Evolutionary conservation across 2,888 invertebrate genomes (phyloP).

Genomic region (Tetrapedia diversipes): DNA sequence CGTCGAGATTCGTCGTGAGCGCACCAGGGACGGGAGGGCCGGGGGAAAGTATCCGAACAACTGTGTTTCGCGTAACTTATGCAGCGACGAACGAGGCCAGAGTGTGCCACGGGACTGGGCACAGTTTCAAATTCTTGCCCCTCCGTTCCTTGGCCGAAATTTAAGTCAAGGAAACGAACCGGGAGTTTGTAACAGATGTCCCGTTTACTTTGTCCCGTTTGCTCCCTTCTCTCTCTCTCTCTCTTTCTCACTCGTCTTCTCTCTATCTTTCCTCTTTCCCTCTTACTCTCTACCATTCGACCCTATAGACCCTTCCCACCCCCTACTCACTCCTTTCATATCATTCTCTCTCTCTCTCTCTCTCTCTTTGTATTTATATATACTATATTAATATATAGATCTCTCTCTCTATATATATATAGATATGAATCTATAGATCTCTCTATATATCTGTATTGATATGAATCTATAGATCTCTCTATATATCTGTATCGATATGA

Average conservation of each 20-base stretch:
- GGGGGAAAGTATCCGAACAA: conserved; percentile 17
- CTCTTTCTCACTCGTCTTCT: too few relatives aligned
- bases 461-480: too few relatives aligned
- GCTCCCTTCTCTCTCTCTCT: background rate
- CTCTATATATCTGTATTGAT: too few relatives aligned
- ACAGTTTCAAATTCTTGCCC: conserved; percentile 56
- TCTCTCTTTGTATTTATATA: too few relatives aligned
- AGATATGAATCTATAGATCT: too few relatives aligned
- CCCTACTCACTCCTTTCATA: too few relatives aligned
- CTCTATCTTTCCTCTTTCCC: background rate
- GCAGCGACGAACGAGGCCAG: conserved; percentile 53
- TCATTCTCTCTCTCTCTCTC: too few relatives aligned
- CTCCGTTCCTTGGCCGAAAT: conserved; percentile 44
- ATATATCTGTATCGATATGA: too few relatives aligned
- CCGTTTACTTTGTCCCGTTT: conserved; percentile 16
- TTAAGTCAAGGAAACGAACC: conserved; percentile 48
- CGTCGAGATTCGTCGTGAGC: conserved; percentile 28
- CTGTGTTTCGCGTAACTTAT: conserved; percentile 38
- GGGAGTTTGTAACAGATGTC: conserved; percentile 54
- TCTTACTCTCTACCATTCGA: too few relatives aligned
- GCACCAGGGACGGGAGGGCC: background rate
- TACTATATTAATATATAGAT: too few relatives aligned
- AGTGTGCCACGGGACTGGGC: conserved; percentile 32
- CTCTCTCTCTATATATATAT: too few relatives aligned
- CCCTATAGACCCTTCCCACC: too few relatives aligned